Evolutionary conservation across 2,888 invertebrate species (phyloP).

Genomic region (Resseliella maxima): DNA sequence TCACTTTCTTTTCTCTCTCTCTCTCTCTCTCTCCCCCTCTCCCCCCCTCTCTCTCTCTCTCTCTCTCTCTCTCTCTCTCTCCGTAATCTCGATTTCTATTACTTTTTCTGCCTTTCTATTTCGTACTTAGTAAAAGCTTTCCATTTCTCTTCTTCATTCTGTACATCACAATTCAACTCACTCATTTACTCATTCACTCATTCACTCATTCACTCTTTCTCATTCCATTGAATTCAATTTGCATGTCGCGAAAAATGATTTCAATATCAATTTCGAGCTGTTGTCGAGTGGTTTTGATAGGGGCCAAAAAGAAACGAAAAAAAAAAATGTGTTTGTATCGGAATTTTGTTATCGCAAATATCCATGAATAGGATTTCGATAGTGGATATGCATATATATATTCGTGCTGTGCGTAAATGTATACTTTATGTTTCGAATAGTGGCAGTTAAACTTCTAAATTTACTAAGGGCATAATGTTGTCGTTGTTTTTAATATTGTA

Average conservation of each 20-base stretch:
- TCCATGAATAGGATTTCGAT: background rate
- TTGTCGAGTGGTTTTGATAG: background rate
- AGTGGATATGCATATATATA: background rate
- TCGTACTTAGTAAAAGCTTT: no score
- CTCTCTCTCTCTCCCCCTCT: no score
- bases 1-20: no score
- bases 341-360: background rate
- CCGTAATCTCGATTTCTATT: no score
- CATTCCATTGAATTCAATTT: background rate
- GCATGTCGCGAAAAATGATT: background rate
- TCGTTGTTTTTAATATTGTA: background rate
- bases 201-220: no score
- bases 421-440: background rate
- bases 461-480: background rate
- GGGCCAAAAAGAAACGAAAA: background rate
- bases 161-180: no score
- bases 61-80: no score
- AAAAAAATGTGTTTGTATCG: no score
- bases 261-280: background rate
- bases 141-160: no score
- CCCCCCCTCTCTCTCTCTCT: no score
- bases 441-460: constrained; percentile 5
- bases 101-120: no score
- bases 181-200: no score
- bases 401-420: constrained; percentile 24